phyloP scores from a whole-genome alignment of 2,888 invertebrate species.

The Campaea margaritaria region DNA sequence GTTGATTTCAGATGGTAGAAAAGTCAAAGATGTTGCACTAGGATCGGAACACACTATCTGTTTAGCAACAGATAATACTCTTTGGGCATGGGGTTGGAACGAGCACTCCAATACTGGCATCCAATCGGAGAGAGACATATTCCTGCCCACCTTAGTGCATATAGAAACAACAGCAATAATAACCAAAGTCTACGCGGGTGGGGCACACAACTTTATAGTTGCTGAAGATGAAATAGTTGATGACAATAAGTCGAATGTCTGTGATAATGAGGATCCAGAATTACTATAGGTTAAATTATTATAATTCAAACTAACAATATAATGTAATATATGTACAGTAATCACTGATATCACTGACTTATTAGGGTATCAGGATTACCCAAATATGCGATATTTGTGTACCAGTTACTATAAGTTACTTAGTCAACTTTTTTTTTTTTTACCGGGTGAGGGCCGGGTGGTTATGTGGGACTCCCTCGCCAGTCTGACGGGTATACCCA shows the following conservation, averaged over 20 bases:
- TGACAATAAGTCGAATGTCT: slow-evolving; percentile 12
- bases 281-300: no score
- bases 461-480: no score
- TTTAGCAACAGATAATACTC: slow-evolving; percentile 86
- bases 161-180: slow-evolving; percentile 53
- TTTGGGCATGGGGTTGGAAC: slow-evolving; percentile 96
- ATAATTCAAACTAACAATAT: not conserved
- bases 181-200: slow-evolving; percentile 71
- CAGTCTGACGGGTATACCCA: no score
- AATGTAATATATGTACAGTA: not conserved
- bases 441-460: no score
- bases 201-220: slow-evolving; percentile 77
- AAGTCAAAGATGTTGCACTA: slow-evolving; percentile 85
- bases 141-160: slow-evolving; percentile 64
- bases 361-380: no score
- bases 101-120: slow-evolving; percentile 94
- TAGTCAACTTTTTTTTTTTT: no score
- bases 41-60: slow-evolving; percentile 94
- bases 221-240: slow-evolving; percentile 44
- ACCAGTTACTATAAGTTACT: no score
- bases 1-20: slow-evolving; percentile 70
- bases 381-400: no score
- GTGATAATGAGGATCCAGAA: not conserved
- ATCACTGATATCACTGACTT: no score
- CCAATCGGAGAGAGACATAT: slow-evolving; percentile 60